Conservation (phyloP, 2,888 invertebrate genomes). For the Melieria picta region DNA sequence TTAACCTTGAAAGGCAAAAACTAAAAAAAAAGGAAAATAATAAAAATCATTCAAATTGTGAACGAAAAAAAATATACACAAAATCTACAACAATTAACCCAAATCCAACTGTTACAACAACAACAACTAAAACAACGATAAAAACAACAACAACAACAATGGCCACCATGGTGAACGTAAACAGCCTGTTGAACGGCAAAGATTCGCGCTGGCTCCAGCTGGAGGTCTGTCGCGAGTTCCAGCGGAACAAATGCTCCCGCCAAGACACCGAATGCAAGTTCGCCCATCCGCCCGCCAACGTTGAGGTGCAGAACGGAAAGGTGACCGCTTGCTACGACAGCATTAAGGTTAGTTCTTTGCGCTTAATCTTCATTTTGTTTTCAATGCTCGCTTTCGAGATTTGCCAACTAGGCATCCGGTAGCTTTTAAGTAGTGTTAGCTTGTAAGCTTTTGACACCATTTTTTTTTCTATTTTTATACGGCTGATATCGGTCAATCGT, state of each 20-base stretch:
- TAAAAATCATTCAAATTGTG: constrained; percentile 1
- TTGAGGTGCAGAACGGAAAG: constrained; percentile 99
- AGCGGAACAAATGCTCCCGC: constrained; percentile 99
- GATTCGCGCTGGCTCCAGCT: constrained; percentile 99
- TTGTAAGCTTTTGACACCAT: not conserved
- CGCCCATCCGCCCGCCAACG: constrained; percentile 99
- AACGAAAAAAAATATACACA: constrained; percentile 5
- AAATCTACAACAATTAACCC: constrained; percentile 14
- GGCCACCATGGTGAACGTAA: constrained; percentile 95
- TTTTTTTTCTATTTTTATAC: not conserved
- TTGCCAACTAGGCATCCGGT: too few relatives aligned
- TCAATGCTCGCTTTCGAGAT: not conserved
- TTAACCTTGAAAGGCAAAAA: not conserved
- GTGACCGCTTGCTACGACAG: constrained; percentile 99
- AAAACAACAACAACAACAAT: constrained; percentile 55
- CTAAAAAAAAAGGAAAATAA: not conserved
- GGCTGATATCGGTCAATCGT: not conserved
- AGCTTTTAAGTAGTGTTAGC: not conserved
- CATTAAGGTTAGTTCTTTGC: constrained; percentile 88
- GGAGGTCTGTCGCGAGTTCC: constrained; percentile 99
- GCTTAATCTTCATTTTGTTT: not conserved
- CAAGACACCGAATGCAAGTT: constrained; percentile 99
- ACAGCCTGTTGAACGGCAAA: constrained; percentile 96
- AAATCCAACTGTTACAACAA: constrained; percentile 23
- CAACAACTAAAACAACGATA: constrained; percentile 3